These are phyloP conservation scores for Nothoprocta perdicaria DNA, from an alignment of 2,113 vertebrate species.

Conservation along the genomic window DNA sequence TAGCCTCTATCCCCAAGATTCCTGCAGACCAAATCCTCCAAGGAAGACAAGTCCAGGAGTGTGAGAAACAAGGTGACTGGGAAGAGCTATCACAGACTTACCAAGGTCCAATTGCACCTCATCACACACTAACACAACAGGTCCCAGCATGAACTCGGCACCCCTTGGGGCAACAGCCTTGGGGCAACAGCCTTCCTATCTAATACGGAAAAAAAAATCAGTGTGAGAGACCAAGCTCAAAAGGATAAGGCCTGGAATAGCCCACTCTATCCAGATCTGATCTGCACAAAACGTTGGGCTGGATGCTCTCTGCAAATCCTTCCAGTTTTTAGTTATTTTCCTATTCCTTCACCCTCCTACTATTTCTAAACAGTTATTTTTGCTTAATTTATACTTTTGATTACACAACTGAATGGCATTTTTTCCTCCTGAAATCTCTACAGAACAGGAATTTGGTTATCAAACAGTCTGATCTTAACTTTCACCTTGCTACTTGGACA, in stretches of 20 bases:
- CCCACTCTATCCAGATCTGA: background rate
- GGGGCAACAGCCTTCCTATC: background rate
- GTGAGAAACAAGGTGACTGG: background rate
- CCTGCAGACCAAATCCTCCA: background rate
- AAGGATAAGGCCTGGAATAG: background rate
- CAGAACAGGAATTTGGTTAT: background rate
- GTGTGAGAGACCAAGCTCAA: background rate
- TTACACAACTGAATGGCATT: accelerated
- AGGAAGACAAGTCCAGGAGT: background rate
- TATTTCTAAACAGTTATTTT: background rate
- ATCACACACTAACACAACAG: too few relatives aligned
- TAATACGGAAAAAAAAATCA: background rate
- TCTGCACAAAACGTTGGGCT: too few relatives aligned
- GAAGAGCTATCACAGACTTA: background rate
- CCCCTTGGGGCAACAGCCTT: background rate
- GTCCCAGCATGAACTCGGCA: too few relatives aligned
- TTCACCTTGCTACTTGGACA: background rate
- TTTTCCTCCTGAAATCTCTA: background rate
- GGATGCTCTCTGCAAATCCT: background rate
- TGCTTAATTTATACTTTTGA: background rate
- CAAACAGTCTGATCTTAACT: background rate
- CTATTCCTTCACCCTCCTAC: background rate
- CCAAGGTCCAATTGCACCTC: background rate
- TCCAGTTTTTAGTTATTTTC: background rate
- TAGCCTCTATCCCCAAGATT: background rate